These are phyloP conservation scores for Merluccius polli DNA, from an alignment of 2,797 vertebrate species.

Conservation along the genomic window DNA sequence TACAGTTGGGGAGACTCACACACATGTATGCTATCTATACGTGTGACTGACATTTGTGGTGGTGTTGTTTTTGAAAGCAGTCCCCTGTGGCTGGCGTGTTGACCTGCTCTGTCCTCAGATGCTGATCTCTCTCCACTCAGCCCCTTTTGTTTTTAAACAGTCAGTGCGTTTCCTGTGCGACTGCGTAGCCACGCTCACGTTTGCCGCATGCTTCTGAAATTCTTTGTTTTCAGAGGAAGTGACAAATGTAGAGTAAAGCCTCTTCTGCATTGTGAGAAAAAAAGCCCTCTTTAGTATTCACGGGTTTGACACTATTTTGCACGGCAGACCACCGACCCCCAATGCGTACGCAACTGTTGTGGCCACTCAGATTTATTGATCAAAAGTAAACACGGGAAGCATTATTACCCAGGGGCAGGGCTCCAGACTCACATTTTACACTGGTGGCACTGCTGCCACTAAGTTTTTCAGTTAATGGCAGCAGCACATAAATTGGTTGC, in stretches of 20 bases:
- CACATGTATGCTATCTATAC: slow-evolving; percentile 1
- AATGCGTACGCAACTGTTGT: slow-evolving; percentile 7
- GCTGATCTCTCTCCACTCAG: slow-evolving; percentile 53
- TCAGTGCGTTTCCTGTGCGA: slow-evolving; percentile 68
- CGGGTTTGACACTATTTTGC: slow-evolving; percentile 28
- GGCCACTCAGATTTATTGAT: slow-evolving; percentile 10
- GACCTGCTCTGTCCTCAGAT: slow-evolving; percentile 45
- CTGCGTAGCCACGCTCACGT: slow-evolving; percentile 52
- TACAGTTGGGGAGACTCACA: neutral
- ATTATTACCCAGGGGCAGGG: neutral
- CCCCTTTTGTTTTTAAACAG: slow-evolving; percentile 66
- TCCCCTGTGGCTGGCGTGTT: slow-evolving; percentile 31
- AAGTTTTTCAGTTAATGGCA: no score
- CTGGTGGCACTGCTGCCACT: no score
- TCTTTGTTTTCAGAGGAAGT: slow-evolving; percentile 70
- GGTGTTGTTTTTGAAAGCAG: slow-evolving; percentile 32
- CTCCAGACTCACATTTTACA: no score
- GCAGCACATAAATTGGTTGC: no score
- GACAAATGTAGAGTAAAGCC: slow-evolving; percentile 57
- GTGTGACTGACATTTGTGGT: slow-evolving; percentile 36
- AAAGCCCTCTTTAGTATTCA: slow-evolving; percentile 28
- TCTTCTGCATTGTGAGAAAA: slow-evolving; percentile 43
- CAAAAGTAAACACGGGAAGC: slow-evolving; percentile 5
- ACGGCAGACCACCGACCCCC: neutral
- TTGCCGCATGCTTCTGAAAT: slow-evolving; percentile 66